Percentiles rank a stretch among this genome's conserved stretches.
Evolutionary conservation across 2,888 invertebrate genomes (phyloP).

Genomic region (Acanthosepion lycidas): DNA sequence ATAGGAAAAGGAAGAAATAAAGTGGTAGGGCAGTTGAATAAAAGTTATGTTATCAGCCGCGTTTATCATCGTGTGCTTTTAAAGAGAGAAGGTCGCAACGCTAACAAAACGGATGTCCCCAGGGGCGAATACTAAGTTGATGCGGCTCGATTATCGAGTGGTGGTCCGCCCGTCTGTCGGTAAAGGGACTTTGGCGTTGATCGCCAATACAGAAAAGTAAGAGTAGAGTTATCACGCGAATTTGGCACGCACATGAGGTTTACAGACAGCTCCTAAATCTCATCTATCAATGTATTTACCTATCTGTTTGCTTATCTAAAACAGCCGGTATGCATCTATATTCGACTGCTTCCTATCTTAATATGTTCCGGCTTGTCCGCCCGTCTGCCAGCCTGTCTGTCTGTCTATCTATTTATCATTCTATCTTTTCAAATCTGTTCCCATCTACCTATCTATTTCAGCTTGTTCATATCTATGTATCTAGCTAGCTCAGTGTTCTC

Average conservation of each 20-base stretch:
- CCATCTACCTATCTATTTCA: neutral
- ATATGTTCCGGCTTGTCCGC: no score
- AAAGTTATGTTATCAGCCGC: neutral
- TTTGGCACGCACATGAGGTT: neutral
- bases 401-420: no score
- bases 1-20: neutral
- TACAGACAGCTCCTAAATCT: neutral
- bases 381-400: no score
- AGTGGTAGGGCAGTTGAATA: neutral
- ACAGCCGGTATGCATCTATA: no score
- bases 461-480: no score
- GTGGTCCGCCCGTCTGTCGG: constrained; percentile 21
- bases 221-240: neutral
- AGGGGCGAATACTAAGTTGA: neutral
- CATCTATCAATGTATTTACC: neutral
- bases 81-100: neutral
- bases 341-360: no score
- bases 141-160: constrained; percentile 17
- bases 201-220: neutral
- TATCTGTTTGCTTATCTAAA: no score
- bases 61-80: neutral
- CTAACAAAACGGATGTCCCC: constrained; percentile 13
- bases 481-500: no score
- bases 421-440: neutral
- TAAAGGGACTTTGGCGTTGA: neutral